Conservation (phyloP, 2,797 vertebrate species). For the Cuniculus paca region DNA sequence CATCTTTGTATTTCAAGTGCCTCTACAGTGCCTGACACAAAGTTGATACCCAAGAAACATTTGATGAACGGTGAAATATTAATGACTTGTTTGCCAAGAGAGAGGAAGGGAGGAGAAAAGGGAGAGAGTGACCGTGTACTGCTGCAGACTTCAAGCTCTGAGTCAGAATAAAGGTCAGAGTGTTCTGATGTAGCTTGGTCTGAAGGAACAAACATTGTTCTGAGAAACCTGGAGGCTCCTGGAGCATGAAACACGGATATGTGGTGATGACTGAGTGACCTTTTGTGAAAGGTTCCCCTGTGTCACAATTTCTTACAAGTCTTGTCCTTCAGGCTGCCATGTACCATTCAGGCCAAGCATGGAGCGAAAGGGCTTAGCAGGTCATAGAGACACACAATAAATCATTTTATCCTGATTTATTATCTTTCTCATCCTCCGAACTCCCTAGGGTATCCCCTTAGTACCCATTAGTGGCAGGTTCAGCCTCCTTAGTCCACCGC, state of each 20-base stretch:
- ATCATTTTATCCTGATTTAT: slow-evolving; percentile 6
- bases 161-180: slow-evolving; percentile 80
- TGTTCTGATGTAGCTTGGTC: slow-evolving; percentile 54
- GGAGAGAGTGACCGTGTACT: background rate
- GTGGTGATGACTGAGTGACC: slow-evolving; percentile 34
- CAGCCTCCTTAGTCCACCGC: background rate
- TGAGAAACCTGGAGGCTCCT: slow-evolving; percentile 36
- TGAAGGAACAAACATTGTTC: slow-evolving; percentile 51
- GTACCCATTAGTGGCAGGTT: background rate
- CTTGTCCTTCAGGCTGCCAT: slow-evolving; percentile 20
- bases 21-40: background rate
- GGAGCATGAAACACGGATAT: slow-evolving; percentile 40
- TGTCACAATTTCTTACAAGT: slow-evolving; percentile 11
- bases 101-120: too few relatives aligned
- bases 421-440: background rate
- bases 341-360: background rate
- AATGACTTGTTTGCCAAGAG: background rate
- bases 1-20: slow-evolving; percentile 6
- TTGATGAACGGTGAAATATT: slow-evolving; percentile 58
- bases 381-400: background rate
- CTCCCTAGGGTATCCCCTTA: background rate
- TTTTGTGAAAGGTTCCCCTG: slow-evolving; percentile 69
- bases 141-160: slow-evolving; percentile 62
- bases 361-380: background rate
- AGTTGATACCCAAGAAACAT: slow-evolving; percentile 47